A percentile compares a stretch with the other conserved stretches of the same genome.
Conservation (phyloP, 2,113 vertebrate species). For the Rhea americana region DNA sequence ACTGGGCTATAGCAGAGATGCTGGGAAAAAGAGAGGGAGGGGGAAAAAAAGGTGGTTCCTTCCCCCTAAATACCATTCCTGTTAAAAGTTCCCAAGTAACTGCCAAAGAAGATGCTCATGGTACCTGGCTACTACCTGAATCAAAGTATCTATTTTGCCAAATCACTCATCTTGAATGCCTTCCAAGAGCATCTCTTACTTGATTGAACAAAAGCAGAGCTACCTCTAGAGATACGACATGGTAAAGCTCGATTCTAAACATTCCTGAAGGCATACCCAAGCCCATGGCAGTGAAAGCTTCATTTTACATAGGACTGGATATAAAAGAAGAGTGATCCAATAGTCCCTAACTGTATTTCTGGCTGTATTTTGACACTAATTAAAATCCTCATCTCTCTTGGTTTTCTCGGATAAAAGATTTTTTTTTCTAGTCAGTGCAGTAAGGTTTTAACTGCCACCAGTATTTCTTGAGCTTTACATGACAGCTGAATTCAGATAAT, state of each 20-base stretch:
- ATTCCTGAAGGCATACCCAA: background rate
- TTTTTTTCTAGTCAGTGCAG: background rate
- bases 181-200: conserved; percentile 8
- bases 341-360: background rate
- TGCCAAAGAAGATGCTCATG: background rate
- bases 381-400: background rate
- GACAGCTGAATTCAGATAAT: background rate
- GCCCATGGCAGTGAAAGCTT: background rate
- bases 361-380: background rate
- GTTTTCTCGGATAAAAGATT: background rate
- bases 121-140: background rate
- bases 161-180: conserved; percentile 5
- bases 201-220: background rate
- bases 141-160: conserved; percentile 34
- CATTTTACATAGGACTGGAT: background rate
- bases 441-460: background rate
- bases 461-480: background rate
- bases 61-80: background rate
- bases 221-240: background rate
- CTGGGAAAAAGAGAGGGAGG: background rate
- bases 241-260: background rate
- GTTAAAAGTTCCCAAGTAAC: background rate
- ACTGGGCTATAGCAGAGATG: background rate
- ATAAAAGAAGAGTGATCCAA: background rate
- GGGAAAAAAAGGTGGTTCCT: background rate